Evolutionary conservation across 2,113 vertebrate genomes (phyloP), one percentile per base, ranked within the genome.

Genomic region (Neodontobutis hainanensis): DNA sequence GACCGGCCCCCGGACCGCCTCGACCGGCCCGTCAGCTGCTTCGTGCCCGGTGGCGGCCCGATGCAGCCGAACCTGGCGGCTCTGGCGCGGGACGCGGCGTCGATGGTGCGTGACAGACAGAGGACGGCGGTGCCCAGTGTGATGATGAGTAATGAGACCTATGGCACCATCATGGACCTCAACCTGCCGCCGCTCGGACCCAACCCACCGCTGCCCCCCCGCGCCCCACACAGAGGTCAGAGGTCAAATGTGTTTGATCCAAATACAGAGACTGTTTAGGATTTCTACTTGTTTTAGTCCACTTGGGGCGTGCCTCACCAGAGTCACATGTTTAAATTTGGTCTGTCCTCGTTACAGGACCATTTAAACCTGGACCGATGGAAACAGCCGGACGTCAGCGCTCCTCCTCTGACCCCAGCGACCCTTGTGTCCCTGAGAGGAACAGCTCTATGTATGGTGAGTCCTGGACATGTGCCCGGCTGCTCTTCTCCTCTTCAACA

Each of bases 391-490:
- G 94, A 81, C 89, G 97, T 87, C 96, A 97, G 88, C 92, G 96
- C 76, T 97, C 96, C 42, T 95, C 94, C 76, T 98, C 97, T 47
- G 97, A 99, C 91, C 97, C 95, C 66, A 93, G 92, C 76, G 92
- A 93, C 88, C 92, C 93, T 73, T 93, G 93, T 60, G 88, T 90
- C 65, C 93, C 95, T 0, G 88, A 89, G 14, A 84, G 49, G 40
- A 86, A 86, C 83, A 46, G 46, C 6, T 86, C 86, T 38, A 69
- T 85, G 61, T 91, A 89, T 11, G 90, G 92, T 92, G 77, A 73
- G 88, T 63, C n/a, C 7, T 12, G 3, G 3, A 27, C 19, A 27
- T 27, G 19, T 27, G 19, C 19, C 19, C 19, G 1, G 19, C 19
- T 27, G 19, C 19, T 27, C 19, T 27, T 27, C 19, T 27, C 19